Evolutionary conservation across 2,888 invertebrate species (phyloP), one percentile per base, ranked within the genome.

Genomic region (Crocallis elinguaria): DNA sequence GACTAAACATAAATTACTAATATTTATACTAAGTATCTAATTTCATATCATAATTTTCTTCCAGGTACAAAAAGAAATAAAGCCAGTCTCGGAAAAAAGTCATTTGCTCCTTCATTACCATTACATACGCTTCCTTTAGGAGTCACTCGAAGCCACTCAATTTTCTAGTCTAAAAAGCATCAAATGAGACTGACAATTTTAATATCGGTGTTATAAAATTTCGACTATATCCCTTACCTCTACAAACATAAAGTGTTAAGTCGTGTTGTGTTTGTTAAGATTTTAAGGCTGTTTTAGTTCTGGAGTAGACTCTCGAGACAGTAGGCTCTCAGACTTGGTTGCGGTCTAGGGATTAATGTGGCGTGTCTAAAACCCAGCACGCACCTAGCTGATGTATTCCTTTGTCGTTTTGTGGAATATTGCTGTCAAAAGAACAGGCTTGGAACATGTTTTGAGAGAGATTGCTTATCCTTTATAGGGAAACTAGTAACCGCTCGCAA

Each of bases 321-420:
- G 82, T 82, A 82, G 84, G 84, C 83, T 79, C 79, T 82, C 75
- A 75, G 75, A 66, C 74, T 65, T 72, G 68, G 74, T 62, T 69
- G 82, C 73, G 83, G 85, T 83, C 86, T 86, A 85, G 84, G 78
- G 84, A 88, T 88, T 87, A 89, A 88, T 88, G 87, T 82, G 71
- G 76, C 82, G 72, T 83, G 80, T 77, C 84, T 86, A 80, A 86
- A 85, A 78, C 84, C 70, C 67, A 69, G 74, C 84, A 84, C 84
- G 84, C 84, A 85, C 77, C 71, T 74, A 33, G 65, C 63, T 68
- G 73, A 72, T 67, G 64, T 73, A 79, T 79, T 73, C 66, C 78
- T 80, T 81, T 81, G 77, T 75, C 51, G 23, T 14, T 14, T 16
- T 19, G 30, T 21, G 11, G 23, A 21, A 36, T 17, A 35, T 17